Evolutionary conservation across 2,797 vertebrate species (phyloP), one percentile per base, ranked within the genome.

Genomic region (Fistularia commersonii): DNA sequence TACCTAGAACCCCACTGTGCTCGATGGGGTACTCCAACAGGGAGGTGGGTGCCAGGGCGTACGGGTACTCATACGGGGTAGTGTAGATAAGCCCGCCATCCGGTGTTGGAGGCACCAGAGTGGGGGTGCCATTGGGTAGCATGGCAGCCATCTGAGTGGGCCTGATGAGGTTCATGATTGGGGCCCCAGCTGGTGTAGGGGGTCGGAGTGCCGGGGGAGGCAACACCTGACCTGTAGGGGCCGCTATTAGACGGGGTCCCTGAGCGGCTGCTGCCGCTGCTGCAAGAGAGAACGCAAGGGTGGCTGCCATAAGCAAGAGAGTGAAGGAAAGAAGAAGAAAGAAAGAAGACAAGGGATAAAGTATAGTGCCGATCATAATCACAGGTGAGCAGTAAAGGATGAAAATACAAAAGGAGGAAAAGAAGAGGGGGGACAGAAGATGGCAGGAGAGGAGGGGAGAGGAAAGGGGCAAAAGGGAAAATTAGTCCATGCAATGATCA

Each of bases 401-500:
- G 78, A 69, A 74, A 72, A 80, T 54, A 80, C 45, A 45, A 69
- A 69, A 72, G 49, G 54, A 54, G 69, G 71, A 69, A 69, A 69
- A 69, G 39, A 58, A 57, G 46, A 41, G 49, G 73, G 69, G 63
- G 55, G 57, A 69, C 61, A 76, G 63, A 23, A 23, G 23, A 23
- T 23, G 23, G 23, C 23, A 23, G 66, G 53, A 66, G 65, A 73
- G 63, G 58, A 34, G 57, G 57, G 56, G 48, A 61, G 60, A 44
- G 46, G 46, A 52, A 51, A 54, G 51, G 61, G 60, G 75, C 72
- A 89, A 86, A 89, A 90, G 83, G 84, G 67, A 85, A 87, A 91
- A 91, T 92, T 92, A 93, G 87, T 91, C 78, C 91, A 92, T 92
- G 91, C 91, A 89, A 91, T 92, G 91, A 89, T 91, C 86, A 91